These are phyloP conservation scores for Vulpes vulpes DNA, from an alignment of 2,113 vertebrate genomes.

Conservation along the genomic window DNA sequence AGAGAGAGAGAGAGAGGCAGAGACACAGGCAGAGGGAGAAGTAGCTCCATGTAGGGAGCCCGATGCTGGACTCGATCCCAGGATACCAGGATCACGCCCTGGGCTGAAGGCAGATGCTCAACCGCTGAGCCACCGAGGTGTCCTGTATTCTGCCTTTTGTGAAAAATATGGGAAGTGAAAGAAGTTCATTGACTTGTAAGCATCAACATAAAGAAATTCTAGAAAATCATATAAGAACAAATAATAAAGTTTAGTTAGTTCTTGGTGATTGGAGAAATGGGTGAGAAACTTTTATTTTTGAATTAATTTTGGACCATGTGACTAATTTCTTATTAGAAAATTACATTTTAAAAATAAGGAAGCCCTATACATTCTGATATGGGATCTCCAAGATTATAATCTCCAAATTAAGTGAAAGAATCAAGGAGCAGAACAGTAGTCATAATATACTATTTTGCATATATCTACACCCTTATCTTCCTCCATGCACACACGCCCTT, in stretches of 20 bases:
- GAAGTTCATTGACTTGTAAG: background rate
- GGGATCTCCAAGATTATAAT: background rate
- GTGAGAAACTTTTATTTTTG: conserved; percentile 11
- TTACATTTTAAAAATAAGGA: background rate
- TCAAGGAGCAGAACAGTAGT: background rate
- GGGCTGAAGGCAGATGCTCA: no score
- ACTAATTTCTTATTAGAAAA: conserved; percentile 3
- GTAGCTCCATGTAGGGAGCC: no score
- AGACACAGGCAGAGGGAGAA: no score
- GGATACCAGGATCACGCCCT: no score
- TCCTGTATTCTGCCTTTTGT: background rate
- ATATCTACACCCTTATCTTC: background rate
- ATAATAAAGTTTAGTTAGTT: conserved; percentile 26
- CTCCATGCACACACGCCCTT: background rate
- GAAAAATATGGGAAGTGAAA: background rate
- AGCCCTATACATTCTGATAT: background rate
- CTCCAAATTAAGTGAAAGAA: background rate
- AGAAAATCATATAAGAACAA: background rate
- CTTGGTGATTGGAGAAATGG: background rate
- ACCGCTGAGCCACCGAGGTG: no score
- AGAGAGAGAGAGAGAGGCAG: no score
- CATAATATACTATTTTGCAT: background rate
- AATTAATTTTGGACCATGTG: background rate
- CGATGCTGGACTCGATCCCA: no score
- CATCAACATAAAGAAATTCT: background rate